phyloP scores from a whole-genome alignment of 2,797 vertebrate species.

The Oreochromis mossambicus region DNA sequence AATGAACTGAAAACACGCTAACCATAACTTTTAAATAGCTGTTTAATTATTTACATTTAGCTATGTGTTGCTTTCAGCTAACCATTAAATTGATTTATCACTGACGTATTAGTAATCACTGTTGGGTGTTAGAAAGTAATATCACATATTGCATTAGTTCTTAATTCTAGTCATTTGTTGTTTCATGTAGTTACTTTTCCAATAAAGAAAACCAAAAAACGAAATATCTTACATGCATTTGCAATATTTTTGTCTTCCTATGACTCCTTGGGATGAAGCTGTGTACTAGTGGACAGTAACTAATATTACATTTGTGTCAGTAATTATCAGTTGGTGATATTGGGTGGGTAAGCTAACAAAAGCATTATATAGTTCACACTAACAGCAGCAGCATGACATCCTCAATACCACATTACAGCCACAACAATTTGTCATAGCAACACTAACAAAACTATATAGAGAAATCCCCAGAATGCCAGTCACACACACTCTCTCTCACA shows the following conservation, averaged over 20 bases:
- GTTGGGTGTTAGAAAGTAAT: neutral
- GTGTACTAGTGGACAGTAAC: too few relatives aligned
- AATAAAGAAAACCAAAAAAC: neutral
- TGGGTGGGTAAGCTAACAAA: too few relatives aligned
- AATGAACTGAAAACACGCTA: neutral
- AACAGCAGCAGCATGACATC: neutral
- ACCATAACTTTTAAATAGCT: neutral
- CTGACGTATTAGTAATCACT: neutral
- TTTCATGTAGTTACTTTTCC: neutral
- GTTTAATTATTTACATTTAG: neutral
- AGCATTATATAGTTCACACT: too few relatives aligned
- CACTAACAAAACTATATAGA: neutral
- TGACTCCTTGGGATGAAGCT: neutral
- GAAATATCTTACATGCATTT: neutral
- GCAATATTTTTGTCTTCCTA: neutral
- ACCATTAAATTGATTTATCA: neutral
- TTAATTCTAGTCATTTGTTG: neutral
- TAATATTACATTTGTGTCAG: too few relatives aligned
- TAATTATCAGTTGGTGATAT: too few relatives aligned
- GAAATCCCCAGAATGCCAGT: neutral
- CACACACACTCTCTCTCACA: neutral
- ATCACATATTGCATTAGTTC: neutral
- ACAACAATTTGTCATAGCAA: neutral
- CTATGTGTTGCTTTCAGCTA: neutral
- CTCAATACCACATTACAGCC: neutral